Base-by-base conservation (phyloP, 2,113 vertebrate genomes). In the Mesembrinibis cayennensis region DNA sequence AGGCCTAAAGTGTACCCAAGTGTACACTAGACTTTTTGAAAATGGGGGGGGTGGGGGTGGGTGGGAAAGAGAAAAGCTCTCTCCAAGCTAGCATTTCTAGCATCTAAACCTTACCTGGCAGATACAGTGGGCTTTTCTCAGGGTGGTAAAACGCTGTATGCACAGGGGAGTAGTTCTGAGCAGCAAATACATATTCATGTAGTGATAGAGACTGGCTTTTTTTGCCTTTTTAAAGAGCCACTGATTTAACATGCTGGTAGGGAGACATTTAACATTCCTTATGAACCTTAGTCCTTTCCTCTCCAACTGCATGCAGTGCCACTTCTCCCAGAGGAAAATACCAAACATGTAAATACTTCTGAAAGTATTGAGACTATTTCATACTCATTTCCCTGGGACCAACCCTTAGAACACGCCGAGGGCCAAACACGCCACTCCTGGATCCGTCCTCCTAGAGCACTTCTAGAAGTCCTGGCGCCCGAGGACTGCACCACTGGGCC, bases 101-200 rank as follows among this genome's bases (percentile, higher is more conserved):
- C 3, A 3, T 40, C 45, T 63, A 42, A 44, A 2, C 16, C n/a
- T 40, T 21, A 70, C 36, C 59, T 61, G 44, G 47, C 32, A n/a
- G 32, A 10, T 10, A 26, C 21, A 16, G 34, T 5, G 10, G 36
- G 53, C 83, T 77, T n/a, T 55, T 30, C 63, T 62, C 13, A 3
- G 13, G 9, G 22, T 40, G 20, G 25, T 7, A n/a, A 50, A 87
- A 30, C 26, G 22, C 66, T 42, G 1, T 1, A 6, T 0, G 3
- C 56, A n/a, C 19, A n/a, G 29, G 38, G 9, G 19, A 65, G 45
- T 11, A 30, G 50, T 80, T 82, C 84, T 91, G 71, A 94, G 50
- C 67, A 88, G 89, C 58, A 95, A 63, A 50, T 66, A 27, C 34
- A 12, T n/a, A 15, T 1, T 84, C 47, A 6, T 18, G 53, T 52